phyloP scores from a whole-genome alignment of 2,888 invertebrate species.

The Volucella zonaria region DNA sequence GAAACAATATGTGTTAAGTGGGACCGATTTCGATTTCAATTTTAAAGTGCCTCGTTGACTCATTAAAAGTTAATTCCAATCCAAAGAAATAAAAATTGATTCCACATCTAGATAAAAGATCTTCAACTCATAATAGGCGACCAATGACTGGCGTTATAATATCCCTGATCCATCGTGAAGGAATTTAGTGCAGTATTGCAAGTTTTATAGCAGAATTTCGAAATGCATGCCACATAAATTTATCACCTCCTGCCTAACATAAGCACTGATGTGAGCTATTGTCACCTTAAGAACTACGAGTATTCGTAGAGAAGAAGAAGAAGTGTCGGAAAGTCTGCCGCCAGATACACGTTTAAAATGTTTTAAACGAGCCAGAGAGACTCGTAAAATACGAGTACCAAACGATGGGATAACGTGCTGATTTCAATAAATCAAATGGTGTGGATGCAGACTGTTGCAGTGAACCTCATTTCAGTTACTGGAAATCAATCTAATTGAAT shows the following conservation, averaged over 20 bases:
- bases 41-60: conserved; percentile 30
- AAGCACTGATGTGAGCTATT: conserved; percentile 22
- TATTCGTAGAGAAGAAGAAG: not conserved
- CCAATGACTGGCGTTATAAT: conserved; percentile 6
- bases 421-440: conserved; percentile 65
- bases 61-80: conserved; percentile 54
- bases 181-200: conserved; percentile 70
- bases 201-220: conserved; percentile 36
- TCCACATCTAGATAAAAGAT: conserved; percentile 48
- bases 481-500: conserved; percentile 72
- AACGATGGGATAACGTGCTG: conserved; percentile 43
- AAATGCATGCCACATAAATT: conserved; percentile 39
- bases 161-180: conserved; percentile 63
- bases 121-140: not conserved
- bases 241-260: conserved; percentile 14
- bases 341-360: conserved; percentile 23
- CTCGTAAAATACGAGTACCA: conserved; percentile 46
- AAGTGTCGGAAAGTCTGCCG: conserved; percentile 1
- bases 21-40: not conserved
- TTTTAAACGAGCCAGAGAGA: conserved; percentile 4
- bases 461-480: conserved; percentile 39
- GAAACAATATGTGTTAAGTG: no score
- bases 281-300: conserved; percentile 47
- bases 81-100: conserved; percentile 66
- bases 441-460: not conserved